Conservation (phyloP, 2,797 vertebrate genomes). For the Gobio occitaniae region DNA sequence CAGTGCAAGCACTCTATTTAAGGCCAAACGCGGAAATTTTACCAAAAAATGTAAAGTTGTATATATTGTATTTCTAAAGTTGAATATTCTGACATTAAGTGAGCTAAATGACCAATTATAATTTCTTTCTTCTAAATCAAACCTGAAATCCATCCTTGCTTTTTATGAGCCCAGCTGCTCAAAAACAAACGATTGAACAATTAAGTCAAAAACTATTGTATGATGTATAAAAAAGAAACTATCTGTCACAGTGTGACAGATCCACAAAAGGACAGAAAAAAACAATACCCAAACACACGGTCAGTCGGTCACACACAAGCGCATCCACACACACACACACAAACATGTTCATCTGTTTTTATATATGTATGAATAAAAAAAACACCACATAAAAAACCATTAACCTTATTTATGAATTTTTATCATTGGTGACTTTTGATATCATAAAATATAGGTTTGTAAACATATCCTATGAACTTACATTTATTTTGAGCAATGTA, state of each 20-base stretch:
- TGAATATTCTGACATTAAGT: neutral
- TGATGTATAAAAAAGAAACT: slow-evolving; percentile 10
- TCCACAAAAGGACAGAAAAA: slow-evolving; percentile 18
- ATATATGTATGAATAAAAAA: neutral
- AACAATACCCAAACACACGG: slow-evolving; percentile 31
- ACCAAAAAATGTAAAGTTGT: neutral
- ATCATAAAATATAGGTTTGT: neutral
- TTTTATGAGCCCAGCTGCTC: slow-evolving; percentile 12
- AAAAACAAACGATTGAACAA: neutral
- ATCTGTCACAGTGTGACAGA: slow-evolving; percentile 37
- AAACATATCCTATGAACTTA: neutral
- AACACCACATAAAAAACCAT: neutral
- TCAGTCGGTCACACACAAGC: slow-evolving; percentile 17
- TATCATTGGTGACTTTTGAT: neutral
- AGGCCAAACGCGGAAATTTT: neutral
- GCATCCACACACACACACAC: slow-evolving; percentile 6
- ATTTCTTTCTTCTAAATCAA: neutral
- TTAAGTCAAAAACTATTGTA: slow-evolving; percentile 5
- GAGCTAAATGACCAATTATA: neutral
- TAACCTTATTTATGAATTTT: slow-evolving; percentile 11
- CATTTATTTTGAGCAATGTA: neutral
- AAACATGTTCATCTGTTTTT: too few relatives aligned
- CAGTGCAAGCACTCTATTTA: neutral
- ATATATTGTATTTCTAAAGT: neutral
- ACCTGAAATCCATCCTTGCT: neutral